phyloP scores from a whole-genome alignment of 2,797 vertebrate species.

The Australoheros facetus region DNA sequence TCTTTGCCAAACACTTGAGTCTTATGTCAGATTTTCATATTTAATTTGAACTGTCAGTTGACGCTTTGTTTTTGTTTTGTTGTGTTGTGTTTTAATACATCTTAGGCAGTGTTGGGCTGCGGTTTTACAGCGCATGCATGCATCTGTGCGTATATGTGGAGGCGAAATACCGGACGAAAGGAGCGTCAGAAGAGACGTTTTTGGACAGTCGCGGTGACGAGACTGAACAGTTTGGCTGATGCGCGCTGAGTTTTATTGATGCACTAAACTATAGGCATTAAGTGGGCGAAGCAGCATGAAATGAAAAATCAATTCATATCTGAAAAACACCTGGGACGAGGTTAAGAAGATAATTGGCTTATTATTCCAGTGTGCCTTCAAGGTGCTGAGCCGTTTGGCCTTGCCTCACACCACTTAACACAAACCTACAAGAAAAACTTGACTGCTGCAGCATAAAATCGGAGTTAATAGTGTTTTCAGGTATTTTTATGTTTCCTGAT shows the following conservation, averaged over 20 bases:
- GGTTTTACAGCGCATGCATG: slow-evolving; percentile 11
- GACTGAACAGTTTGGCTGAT: background rate
- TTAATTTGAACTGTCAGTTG: slow-evolving; percentile 32
- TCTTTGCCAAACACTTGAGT: slow-evolving; percentile 70
- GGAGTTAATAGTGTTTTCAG: slow-evolving; percentile 17
- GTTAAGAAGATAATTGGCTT: slow-evolving; percentile 58
- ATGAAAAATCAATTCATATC: slow-evolving; percentile 15
- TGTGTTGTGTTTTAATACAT: background rate
- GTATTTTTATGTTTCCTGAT: slow-evolving; percentile 14
- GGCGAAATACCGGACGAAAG: slow-evolving; percentile 1
- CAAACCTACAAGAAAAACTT: slow-evolving; percentile 20
- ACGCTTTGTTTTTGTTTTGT: background rate
- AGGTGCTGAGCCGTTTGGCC: slow-evolving; percentile 69
- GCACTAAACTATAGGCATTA: background rate
- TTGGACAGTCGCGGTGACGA: background rate
- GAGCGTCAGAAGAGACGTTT: slow-evolving; percentile 4
- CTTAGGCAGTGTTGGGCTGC: background rate
- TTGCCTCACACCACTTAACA: slow-evolving; percentile 41
- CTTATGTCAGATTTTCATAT: slow-evolving; percentile 36
- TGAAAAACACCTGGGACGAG: slow-evolving; percentile 26
- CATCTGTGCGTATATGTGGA: slow-evolving; percentile 20
- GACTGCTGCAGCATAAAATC: slow-evolving; percentile 47
- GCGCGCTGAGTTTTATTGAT: background rate
- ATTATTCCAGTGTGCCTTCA: slow-evolving; percentile 69
- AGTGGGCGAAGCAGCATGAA: slow-evolving; percentile 28